Percentiles rank a stretch among this genome's conserved stretches.
phyloP scores from a whole-genome alignment of 2,797 vertebrate genomes.

The Mallotus villosus region DNA sequence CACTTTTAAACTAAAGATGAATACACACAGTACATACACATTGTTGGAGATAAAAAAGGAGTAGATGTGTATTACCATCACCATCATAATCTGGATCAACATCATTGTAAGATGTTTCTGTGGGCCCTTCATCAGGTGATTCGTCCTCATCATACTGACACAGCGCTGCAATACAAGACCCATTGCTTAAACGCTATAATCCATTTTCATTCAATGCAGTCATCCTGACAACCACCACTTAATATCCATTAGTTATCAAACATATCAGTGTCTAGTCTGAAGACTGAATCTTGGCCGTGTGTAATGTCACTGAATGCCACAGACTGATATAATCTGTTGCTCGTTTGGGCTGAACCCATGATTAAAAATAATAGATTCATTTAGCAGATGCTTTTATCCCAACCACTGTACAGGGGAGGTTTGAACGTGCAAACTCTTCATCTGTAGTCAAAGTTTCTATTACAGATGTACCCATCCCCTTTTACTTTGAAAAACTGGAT shows the following conservation, averaged over 20 bases:
- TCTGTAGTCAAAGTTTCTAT: no score
- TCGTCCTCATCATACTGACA: background rate
- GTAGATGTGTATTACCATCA: background rate
- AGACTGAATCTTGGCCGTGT: no score
- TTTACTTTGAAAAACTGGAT: no score
- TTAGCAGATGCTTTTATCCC: background rate
- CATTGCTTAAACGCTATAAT: conserved; percentile 13
- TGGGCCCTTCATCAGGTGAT: background rate
- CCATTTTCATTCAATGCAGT: background rate
- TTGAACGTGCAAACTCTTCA: no score
- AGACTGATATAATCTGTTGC: no score
- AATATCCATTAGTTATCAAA: no score
- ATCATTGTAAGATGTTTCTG: accelerated
- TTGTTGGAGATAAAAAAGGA: background rate
- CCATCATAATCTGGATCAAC: accelerated
- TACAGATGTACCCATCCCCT: no score
- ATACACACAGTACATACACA: background rate
- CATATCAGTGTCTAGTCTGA: no score
- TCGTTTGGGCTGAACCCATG: background rate
- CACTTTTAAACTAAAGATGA: no score
- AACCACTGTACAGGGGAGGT: background rate
- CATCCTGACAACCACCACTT: no score
- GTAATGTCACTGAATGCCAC: no score
- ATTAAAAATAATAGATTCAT: background rate
- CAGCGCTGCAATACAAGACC: conserved; percentile 49